These are phyloP conservation scores for Mycteria americana DNA, from an alignment of 2,797 vertebrate genomes.

Conservation along the genomic window DNA sequence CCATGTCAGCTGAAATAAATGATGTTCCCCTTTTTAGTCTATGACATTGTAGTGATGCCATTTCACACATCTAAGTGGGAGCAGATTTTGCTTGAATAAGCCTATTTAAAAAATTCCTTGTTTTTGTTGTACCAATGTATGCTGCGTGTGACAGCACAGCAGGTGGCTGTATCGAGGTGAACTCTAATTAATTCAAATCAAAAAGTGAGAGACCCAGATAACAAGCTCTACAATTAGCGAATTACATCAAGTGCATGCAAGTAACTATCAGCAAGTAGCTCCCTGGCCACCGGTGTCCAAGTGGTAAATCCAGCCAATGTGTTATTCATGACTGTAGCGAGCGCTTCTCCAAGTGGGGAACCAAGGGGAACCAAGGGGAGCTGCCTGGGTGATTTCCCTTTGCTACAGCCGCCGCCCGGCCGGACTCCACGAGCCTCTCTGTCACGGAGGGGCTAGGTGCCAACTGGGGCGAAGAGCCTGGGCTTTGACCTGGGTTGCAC, in stretches of 20 bases:
- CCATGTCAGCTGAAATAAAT: constrained; percentile 8
- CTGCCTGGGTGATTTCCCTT: constrained; percentile 40
- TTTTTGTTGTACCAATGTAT: constrained; percentile 36
- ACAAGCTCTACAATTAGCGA: constrained; percentile 77
- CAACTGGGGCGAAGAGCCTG: neutral
- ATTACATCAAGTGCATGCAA: constrained; percentile 63
- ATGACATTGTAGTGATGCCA: constrained; percentile 13
- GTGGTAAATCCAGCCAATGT: constrained; percentile 54
- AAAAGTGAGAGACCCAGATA: constrained; percentile 65
- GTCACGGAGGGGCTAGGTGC: constrained; percentile 16
- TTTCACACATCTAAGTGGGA: constrained; percentile 29
- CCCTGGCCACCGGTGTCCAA: constrained; percentile 44
- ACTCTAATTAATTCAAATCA: constrained; percentile 77
- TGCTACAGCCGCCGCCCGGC: neutral
- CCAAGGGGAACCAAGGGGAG: constrained; percentile 37
- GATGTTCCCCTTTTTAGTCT: neutral
- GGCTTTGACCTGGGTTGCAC: neutral
- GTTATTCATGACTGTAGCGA: constrained; percentile 54
- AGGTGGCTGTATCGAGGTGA: constrained; percentile 66
- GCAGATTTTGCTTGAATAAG: constrained; percentile 35
- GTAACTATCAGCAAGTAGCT: constrained; percentile 50
- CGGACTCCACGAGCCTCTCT: neutral
- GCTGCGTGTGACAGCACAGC: constrained; percentile 48
- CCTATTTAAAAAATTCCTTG: constrained; percentile 28
- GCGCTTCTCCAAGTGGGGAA: neutral